Evolutionary conservation across 2,797 vertebrate genomes (phyloP).

Genomic region (Eulemur coronatus): DNA sequence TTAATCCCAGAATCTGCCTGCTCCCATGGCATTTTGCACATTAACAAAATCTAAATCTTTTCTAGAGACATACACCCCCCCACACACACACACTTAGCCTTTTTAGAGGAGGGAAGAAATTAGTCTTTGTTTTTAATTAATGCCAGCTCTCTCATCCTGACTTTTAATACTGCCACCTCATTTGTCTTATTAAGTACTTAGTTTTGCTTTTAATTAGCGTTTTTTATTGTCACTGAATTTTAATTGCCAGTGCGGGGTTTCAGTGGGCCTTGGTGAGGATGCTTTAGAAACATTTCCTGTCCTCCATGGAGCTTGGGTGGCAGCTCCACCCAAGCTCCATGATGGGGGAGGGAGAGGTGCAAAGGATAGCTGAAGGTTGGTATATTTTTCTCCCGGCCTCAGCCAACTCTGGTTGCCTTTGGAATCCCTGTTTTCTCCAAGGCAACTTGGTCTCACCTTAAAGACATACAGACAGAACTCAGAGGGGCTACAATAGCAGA

Average conservation of each 20-base stretch:
- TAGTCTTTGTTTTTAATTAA: slow-evolving; percentile 71
- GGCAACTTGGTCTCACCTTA: not conserved
- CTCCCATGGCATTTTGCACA: not conserved
- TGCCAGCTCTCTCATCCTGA: slow-evolving; percentile 39
- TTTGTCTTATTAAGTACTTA: slow-evolving; percentile 77
- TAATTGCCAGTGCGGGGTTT: slow-evolving; percentile 55
- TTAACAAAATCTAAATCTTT: not conserved
- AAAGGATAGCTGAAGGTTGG: not conserved
- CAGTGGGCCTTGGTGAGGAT: not conserved
- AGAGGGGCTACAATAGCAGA: not conserved
- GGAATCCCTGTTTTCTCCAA: not conserved
- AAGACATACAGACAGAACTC: not conserved
- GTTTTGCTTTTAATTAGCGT: slow-evolving; percentile 77
- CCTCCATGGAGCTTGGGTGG: not conserved
- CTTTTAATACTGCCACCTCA: slow-evolving; percentile 54
- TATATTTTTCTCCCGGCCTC: not conserved
- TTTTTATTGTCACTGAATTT: slow-evolving; percentile 61
- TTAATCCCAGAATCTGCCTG: not conserved
- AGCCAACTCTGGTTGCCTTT: not conserved
- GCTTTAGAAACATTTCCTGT: not conserved
- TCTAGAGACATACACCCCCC: not conserved
- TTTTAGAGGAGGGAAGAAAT: slow-evolving; percentile 28
- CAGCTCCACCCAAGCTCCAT: not conserved
- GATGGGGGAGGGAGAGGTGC: rapidly evolving
- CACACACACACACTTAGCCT: not conserved